These are phyloP conservation scores for Drosophila eohydei DNA, from an alignment of 2,888 invertebrate species.

Conservation along the genomic window DNA sequence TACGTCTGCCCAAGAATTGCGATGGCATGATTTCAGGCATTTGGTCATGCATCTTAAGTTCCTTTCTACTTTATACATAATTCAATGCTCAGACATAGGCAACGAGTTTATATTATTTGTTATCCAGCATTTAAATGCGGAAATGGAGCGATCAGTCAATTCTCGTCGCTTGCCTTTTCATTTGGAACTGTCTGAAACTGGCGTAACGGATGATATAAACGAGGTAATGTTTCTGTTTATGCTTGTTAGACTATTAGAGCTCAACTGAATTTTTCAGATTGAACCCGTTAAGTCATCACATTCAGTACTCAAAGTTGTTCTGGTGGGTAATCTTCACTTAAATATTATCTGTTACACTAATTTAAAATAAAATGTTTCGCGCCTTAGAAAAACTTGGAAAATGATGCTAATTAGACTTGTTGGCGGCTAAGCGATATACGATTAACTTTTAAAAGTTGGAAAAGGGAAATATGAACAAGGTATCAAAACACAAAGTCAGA, in stretches of 20 bases:
- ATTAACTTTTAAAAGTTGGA: neutral
- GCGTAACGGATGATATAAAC: slow-evolving; percentile 5
- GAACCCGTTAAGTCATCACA: neutral
- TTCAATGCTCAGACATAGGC: slow-evolving; percentile 7
- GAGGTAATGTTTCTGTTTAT: slow-evolving; percentile 10
- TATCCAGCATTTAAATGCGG: slow-evolving; percentile 5
- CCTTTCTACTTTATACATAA: slow-evolving; percentile 18
- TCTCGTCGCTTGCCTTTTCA: slow-evolving; percentile 33
- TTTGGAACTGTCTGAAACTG: slow-evolving; percentile 12
- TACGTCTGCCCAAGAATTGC: slow-evolving; percentile 4
- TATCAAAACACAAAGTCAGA: neutral
- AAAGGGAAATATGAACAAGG: neutral
- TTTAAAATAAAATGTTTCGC: neutral
- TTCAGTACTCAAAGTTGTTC: neutral
- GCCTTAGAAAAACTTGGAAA: neutral
- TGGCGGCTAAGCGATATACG: too few species aligned
- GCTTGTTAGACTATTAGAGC: too few species aligned
- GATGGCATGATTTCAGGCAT: slow-evolving; percentile 13
- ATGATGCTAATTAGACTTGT: neutral
- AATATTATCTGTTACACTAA: neutral
- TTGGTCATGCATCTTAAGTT: slow-evolving; percentile 23
- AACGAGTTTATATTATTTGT: slow-evolving; percentile 20
- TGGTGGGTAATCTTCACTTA: neutral
- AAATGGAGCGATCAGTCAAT: neutral
- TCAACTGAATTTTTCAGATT: neutral